Base-by-base conservation (phyloP, 2,888 invertebrate species). In the Microctonus hyperodae region DNA sequence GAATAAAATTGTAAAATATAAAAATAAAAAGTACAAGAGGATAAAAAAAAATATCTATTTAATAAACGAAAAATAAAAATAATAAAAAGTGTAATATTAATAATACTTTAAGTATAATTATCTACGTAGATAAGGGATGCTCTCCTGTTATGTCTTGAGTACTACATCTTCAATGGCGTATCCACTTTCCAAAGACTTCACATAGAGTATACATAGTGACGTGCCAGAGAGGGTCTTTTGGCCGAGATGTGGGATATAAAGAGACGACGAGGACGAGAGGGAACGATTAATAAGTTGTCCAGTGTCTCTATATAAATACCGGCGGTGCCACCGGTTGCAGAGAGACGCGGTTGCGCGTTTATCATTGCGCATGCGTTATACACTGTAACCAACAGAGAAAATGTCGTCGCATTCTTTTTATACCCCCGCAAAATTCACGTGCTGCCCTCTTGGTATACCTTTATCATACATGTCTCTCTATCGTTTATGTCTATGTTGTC, bases 281-380 rank as follows among this genome's bases (percentile, higher is more conserved):
- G 57, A 62, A 58, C 56, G 69, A 69, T 71, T 71, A 71, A 71
- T 71, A 69, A 69, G 69, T 68, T 69, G 68, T 66, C 69, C 67
- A 58, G 64, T 64, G 66, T 68, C 64, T 67, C 37, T 66, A 66
- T 69, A 71, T 71, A 71, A 71, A 71, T 71, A 69, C 61, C 64
- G 56, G 53, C 20, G 48, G 60, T 67, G 67, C 71, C 71, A 71
- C 71, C 71, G 70, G 70, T 71, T 71, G 70, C 71, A 56, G 65
- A 51, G 51, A 57, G 44, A 44, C 44, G 44, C 44, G 16, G 1
- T 44, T 44, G 7, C n/a, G 51, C 50, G 33, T 31, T 67, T 56
- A 51, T 28, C n/a, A 31, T 9, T 16, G 63, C 67, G 63, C 44
- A 67, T 63, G 65, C 65, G 57, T n/a, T 4, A 28, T 10, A 28